Evolutionary conservation across 2,797 vertebrate genomes (phyloP).

Genomic region (Aulostomus chinensis): DNA sequence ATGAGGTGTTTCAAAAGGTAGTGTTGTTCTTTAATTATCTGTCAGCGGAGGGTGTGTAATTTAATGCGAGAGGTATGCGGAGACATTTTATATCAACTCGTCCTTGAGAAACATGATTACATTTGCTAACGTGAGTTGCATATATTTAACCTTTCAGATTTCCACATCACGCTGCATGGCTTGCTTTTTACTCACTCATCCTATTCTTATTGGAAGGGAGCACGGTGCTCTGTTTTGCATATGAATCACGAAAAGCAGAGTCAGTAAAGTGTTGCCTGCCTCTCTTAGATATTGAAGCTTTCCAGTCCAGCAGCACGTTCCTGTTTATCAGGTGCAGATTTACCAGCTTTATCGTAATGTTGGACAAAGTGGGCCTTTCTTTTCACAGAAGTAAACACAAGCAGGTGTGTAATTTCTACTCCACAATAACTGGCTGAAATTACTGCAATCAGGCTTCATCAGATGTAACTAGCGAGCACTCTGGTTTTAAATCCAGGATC

Average conservation of each 20-base stretch:
- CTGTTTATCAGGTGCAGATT: too few species aligned
- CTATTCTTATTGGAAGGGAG: neutral
- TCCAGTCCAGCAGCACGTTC: too few species aligned
- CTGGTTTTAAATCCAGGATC: too few species aligned
- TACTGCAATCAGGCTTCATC: too few species aligned
- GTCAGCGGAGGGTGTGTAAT: conserved; percentile 32
- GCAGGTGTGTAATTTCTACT: too few species aligned
- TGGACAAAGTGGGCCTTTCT: too few species aligned
- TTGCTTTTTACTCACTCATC: neutral
- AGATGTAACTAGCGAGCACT: too few species aligned
- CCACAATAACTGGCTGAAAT: too few species aligned
- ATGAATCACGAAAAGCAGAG: neutral
- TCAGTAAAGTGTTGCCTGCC: too few species aligned
- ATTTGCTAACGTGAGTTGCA: conserved; percentile 4
- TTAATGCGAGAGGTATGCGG: conserved; percentile 11
- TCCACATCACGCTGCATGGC: neutral
- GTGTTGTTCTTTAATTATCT: conserved; percentile 60
- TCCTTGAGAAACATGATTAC: conserved; percentile 15
- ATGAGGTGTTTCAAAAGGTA: conserved; percentile 44
- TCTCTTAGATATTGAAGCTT: too few species aligned
- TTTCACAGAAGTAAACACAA: too few species aligned
- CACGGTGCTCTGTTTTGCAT: neutral
- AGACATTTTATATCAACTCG: conserved; percentile 20
- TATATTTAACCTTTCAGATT: conserved; percentile 6
- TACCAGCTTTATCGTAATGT: too few species aligned